Conservation (phyloP, 2,113 vertebrate species). For the Rafetus swinhoei region DNA sequence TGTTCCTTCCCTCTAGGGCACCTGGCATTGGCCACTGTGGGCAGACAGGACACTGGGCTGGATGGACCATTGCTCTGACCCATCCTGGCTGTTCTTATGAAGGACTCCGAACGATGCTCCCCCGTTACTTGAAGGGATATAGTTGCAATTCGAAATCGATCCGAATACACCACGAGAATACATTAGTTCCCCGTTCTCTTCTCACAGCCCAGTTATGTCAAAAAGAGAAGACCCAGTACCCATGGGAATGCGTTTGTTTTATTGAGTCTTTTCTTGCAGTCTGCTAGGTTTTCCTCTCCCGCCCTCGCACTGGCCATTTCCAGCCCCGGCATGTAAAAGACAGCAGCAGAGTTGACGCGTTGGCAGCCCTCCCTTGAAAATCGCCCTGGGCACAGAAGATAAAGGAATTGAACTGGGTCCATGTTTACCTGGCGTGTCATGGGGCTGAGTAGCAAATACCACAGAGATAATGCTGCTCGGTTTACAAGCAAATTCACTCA, state of each 20-base stretch:
- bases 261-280: background rate
- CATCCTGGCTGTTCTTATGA: background rate
- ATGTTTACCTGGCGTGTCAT: conserved; percentile 17
- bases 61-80: no score
- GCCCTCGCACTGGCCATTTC: background rate
- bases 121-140: background rate
- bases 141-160: background rate
- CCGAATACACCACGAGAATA: background rate
- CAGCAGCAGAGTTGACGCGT: background rate
- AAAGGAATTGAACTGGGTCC: background rate
- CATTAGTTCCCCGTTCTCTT: background rate
- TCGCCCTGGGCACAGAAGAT: background rate
- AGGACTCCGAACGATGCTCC: background rate
- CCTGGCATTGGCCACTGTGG: no score
- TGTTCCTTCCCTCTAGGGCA: no score
- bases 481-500: conserved; percentile 29
- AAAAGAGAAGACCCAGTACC: background rate
- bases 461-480: conserved; percentile 10
- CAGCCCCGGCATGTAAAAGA: background rate
- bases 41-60: no score
- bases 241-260: rapidly evolving
- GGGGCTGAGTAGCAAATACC: conserved; percentile 25
- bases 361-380: conserved; percentile 7
- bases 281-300: background rate
- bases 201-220: background rate